Evolutionary conservation across 1,140 invertebrate species (phyloP).

Genomic region (Megalopta genalis): DNA sequence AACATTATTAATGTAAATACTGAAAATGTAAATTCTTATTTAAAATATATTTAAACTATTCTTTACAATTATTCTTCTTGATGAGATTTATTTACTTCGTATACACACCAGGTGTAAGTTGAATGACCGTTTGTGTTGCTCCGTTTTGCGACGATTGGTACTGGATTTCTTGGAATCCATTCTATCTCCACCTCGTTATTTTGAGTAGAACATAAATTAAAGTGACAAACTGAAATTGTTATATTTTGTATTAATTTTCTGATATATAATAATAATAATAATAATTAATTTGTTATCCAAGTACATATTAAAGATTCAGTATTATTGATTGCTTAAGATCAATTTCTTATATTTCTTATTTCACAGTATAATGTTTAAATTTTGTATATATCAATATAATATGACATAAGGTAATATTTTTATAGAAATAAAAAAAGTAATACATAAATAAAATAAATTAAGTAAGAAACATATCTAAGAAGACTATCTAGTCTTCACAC

Average conservation of each 20-base stretch:
- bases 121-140: neutral
- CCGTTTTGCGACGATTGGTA: constrained; percentile 9
- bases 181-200: neutral
- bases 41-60: neutral
- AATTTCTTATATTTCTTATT: neutral
- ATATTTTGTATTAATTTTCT: constrained; percentile 13
- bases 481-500: too few species aligned
- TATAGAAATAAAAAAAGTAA: neutral
- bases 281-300: neutral
- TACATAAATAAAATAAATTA: neutral
- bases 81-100: constrained; percentile 2
- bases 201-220: neutral
- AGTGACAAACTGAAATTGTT: constrained; percentile 23
- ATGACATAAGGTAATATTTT: neutral
- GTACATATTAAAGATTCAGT: too few species aligned
- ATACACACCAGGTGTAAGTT: neutral
- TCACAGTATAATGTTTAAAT: too few species aligned
- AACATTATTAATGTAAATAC: neutral
- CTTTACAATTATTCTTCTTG: constrained; percentile 5
- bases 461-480: too few species aligned
- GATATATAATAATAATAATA: neutral
- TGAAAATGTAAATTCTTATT: neutral
- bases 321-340: neutral
- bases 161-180: constrained; percentile 23
- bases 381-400: neutral